phyloP scores from a whole-genome alignment of 2,888 invertebrate genomes.

The Drosophila borealis region DNA sequence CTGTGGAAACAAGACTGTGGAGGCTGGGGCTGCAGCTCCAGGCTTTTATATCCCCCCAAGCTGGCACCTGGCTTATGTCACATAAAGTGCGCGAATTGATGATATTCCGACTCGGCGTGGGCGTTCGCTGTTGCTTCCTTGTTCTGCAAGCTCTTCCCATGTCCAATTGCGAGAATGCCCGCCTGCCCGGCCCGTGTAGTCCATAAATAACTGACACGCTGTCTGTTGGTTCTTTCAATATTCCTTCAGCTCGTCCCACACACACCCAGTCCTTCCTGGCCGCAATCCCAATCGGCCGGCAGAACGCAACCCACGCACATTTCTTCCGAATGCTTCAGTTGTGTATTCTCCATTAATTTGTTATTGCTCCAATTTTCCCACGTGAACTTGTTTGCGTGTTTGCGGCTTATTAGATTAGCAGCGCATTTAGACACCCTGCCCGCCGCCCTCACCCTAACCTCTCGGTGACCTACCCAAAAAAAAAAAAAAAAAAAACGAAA shows the following conservation, averaged over 20 bases:
- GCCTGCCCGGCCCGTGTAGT: conserved; percentile 6
- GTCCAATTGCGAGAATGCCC: conserved; percentile 55
- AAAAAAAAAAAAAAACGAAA: neutral
- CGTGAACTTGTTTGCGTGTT: conserved; percentile 83
- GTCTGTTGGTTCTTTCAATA: neutral
- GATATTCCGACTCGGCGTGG: conserved; percentile 47
- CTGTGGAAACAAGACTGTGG: conserved; percentile 48
- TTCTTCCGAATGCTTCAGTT: conserved; percentile 6
- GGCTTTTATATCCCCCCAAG: conserved; percentile 66
- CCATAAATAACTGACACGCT: conserved; percentile 70
- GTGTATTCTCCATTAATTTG: conserved; percentile 39
- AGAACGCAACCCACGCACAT: conserved; percentile 36
- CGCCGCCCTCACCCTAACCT: conserved; percentile 25
- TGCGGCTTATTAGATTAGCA: conserved; percentile 79
- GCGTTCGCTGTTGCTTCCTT: conserved; percentile 55
- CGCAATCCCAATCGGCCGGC: conserved; percentile 17
- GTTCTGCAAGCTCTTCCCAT: conserved; percentile 65
- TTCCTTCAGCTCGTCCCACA: conserved; percentile 78
- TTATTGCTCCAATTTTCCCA: conserved; percentile 82
- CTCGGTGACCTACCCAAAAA: conserved; percentile 53
- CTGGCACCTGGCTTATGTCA: conserved; percentile 32
- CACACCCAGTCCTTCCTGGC: conserved; percentile 67
- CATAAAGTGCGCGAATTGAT: conserved; percentile 73
- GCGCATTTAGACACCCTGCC: conserved; percentile 64
- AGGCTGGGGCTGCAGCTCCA: conserved; percentile 9